phyloP scores from a whole-genome alignment of 2,113 vertebrate species.

The Coreoperca whiteheadi region DNA sequence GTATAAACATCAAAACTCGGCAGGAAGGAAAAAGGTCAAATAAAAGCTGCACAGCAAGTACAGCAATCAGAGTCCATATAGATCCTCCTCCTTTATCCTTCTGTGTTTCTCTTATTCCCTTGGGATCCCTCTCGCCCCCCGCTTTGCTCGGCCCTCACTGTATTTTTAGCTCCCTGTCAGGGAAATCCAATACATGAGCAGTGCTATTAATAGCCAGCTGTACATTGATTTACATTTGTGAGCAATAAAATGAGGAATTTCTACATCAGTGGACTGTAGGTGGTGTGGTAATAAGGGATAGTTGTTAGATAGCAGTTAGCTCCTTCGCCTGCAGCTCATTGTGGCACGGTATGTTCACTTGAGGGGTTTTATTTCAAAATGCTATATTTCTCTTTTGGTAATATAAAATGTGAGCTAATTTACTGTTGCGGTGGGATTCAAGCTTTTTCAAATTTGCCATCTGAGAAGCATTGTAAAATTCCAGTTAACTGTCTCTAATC shows the following conservation, averaged over 20 bases:
- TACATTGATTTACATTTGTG: conserved; percentile 63
- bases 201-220: conserved; percentile 65
- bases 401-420: not conserved
- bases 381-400: not conserved
- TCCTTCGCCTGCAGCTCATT: not conserved
- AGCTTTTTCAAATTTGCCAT: not conserved
- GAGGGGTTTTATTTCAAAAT: not conserved
- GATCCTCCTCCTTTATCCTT: conserved; percentile 40
- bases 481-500: not conserved
- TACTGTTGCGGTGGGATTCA: not conserved
- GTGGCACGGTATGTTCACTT: not conserved
- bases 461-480: no score
- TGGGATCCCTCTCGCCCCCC: conserved; percentile 56
- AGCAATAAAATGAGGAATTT: conserved; percentile 49
- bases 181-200: conserved; percentile 70
- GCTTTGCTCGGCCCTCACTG: conserved; percentile 49
- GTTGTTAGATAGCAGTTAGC: not conserved
- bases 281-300: not conserved
- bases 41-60: conserved; percentile 22
- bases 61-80: conserved; percentile 18
- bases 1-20: not conserved
- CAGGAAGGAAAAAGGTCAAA: not conserved
- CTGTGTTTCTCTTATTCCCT: conserved; percentile 49
- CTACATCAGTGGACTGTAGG: conserved; percentile 51
- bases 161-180: conserved; percentile 73